Evolutionary conservation across 2,888 invertebrate genomes (phyloP).

Genomic region (Ethmia dodecea): DNA sequence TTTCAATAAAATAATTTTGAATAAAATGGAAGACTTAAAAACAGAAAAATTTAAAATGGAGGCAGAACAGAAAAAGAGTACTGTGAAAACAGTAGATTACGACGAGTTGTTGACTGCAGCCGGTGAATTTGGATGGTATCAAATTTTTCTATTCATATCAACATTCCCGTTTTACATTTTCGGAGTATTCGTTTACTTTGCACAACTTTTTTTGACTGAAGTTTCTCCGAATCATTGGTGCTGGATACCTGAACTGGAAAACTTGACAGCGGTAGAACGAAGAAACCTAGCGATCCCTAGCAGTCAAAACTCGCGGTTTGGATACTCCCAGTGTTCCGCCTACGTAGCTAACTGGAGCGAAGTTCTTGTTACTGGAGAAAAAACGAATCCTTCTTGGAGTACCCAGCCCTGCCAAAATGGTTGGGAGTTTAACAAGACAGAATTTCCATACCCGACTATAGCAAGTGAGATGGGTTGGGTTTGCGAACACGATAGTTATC

Average conservation of each 20-base stretch:
- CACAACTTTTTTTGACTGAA: constrained; percentile 52
- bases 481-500: constrained; percentile 48
- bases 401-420: constrained; percentile 39
- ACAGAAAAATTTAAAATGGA: too few relatives aligned
- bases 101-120: constrained; percentile 43
- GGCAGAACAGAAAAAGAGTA: not conserved
- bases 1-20: too few relatives aligned
- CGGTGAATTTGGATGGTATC: constrained; percentile 52
- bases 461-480: constrained; percentile 55
- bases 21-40: too few relatives aligned
- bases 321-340: constrained; percentile 45
- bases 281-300: constrained; percentile 40
- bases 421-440: constrained; percentile 55
- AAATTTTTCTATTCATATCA: constrained; percentile 37
- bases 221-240: constrained; percentile 53
- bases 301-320: constrained; percentile 32
- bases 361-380: constrained; percentile 28
- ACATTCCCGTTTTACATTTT: constrained; percentile 48
- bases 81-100: constrained; percentile 31
- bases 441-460: constrained; percentile 55
- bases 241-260: constrained; percentile 46
- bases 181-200: constrained; percentile 43
- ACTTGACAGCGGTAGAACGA: constrained; percentile 39
- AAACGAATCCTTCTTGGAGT: constrained; percentile 33
- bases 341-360: constrained; percentile 50